Evolutionary conservation across 2,113 vertebrate species (phyloP), one percentile per base, ranked within the genome.

Genomic region (Pteruthius melanotis): DNA sequence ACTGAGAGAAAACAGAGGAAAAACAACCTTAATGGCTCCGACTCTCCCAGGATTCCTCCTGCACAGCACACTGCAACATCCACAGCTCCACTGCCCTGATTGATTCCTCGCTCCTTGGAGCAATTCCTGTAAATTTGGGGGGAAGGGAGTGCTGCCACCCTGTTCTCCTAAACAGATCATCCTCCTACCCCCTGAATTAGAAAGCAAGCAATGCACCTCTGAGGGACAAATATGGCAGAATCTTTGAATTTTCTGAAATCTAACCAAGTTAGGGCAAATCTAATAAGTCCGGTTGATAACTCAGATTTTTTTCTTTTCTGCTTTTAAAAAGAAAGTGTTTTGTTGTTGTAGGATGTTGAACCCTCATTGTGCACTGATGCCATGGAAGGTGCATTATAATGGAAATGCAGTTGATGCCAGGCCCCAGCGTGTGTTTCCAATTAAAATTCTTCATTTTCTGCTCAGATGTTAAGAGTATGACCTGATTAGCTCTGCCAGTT

Each of bases 361-460:
- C 22, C 9, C 10, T 79, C 33, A 13, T 77, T 54, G 10, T 80
- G 35, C 4, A 2, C n/a, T 72, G 50, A 26, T 89, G 37, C 49
- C 26, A 21, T 49, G 4, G 1, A 61, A 82, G 35, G 35, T 81
- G 63, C 59, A 47, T 57, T 53, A 18, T 39, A 50, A 87, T 78
- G 37, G 45, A 85, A 93, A 80, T 23, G 54, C 3, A 59, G 75
- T 80, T 63, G 54, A 77, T 66, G 64, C 71, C 63, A 85, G 31
- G 49, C 23, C 78, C 28, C 93, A 89, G 69, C 6, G 0, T 47
- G 79, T 57, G 50, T 65, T 93, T 88, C 77, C 76, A 90, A 93
- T 94, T 90, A 95, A 85, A 78, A 83, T 66, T 81, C 64, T 83
- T 96, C 64, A 57, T 83, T 92, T 93, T 96, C 75, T 70, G 31